Conservation (phyloP, 2,113 vertebrate species). For the Charina bottae region DNA sequence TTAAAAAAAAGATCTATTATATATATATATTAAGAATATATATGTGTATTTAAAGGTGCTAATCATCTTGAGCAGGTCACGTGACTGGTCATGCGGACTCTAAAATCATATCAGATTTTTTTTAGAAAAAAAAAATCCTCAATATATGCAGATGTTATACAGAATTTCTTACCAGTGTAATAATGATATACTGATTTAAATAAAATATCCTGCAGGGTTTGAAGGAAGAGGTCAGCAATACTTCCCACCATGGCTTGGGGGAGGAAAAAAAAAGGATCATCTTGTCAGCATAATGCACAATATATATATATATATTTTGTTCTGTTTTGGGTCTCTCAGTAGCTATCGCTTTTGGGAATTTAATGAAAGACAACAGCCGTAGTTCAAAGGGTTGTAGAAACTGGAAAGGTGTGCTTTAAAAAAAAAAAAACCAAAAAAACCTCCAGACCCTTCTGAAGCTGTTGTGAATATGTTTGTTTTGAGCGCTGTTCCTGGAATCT, state of each 20-base stretch:
- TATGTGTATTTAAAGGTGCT: conserved; percentile 95
- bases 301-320: conserved; percentile 62
- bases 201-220: conserved; percentile 93
- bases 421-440: conserved; percentile 26
- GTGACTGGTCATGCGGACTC: conserved; percentile 99
- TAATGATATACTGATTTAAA: conserved; percentile 85
- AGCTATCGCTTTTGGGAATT: conserved; percentile 71
- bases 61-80: conserved; percentile 96
- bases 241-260: conserved; percentile 90
- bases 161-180: conserved; percentile 97
- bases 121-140: conserved; percentile 84
- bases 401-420: conserved; percentile 73
- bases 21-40: conserved; percentile 76
- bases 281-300: conserved; percentile 81
- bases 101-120: conserved; percentile 97
- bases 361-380: conserved; percentile 18
- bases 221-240: conserved; percentile 95
- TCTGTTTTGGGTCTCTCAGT: conserved; percentile 64
- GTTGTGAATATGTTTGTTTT: conserved; percentile 57
- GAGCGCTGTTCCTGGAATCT: conserved; percentile 70
- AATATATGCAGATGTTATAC: conserved; percentile 99
- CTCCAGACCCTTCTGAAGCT: conserved; percentile 69
- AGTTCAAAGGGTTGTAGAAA: conserved; percentile 73
- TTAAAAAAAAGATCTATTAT: conserved; percentile 79
- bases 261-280: conserved; percentile 78